These are phyloP conservation scores for Glareola pratincola DNA, from an alignment of 2,113 vertebrate genomes.

Conservation along the genomic window DNA sequence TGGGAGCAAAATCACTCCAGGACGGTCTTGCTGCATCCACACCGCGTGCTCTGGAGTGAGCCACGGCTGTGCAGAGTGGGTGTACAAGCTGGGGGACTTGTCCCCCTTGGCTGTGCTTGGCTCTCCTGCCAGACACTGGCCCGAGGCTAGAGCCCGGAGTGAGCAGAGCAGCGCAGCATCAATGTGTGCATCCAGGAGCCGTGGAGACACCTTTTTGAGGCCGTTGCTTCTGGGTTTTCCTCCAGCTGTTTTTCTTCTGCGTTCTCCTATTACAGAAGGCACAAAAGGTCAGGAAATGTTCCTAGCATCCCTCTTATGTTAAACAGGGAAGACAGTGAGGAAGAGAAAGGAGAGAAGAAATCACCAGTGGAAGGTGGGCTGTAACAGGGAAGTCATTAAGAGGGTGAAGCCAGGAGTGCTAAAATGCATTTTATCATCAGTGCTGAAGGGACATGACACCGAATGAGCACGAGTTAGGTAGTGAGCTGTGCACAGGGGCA, in stretches of 20 bases:
- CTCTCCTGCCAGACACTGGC: not conserved
- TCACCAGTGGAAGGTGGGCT: not conserved
- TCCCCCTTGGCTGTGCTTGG: rapidly evolving
- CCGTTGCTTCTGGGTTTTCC: not conserved
- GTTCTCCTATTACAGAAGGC: not conserved
- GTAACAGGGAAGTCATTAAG: not conserved
- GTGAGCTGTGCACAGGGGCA: not conserved
- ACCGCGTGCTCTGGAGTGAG: not conserved
- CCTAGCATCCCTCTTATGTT: not conserved
- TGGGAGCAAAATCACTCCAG: not conserved
- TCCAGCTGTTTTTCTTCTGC: not conserved
- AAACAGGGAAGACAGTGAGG: not conserved
- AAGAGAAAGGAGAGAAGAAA: not conserved
- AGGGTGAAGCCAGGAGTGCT: not conserved
- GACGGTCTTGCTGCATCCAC: rapidly evolving
- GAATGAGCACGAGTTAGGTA: not conserved
- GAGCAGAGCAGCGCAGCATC: not conserved
- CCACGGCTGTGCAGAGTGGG: not conserved
- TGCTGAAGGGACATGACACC: not conserved
- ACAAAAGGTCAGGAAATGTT: conserved; percentile 4
- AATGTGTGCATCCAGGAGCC: not conserved
- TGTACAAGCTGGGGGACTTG: not conserved
- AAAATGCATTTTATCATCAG: not conserved
- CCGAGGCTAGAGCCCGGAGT: not conserved
- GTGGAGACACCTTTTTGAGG: not conserved